These are phyloP conservation scores for Rhabdomys pumilio DNA, from an alignment of 2,797 vertebrate genomes.

Conservation along the genomic window DNA sequence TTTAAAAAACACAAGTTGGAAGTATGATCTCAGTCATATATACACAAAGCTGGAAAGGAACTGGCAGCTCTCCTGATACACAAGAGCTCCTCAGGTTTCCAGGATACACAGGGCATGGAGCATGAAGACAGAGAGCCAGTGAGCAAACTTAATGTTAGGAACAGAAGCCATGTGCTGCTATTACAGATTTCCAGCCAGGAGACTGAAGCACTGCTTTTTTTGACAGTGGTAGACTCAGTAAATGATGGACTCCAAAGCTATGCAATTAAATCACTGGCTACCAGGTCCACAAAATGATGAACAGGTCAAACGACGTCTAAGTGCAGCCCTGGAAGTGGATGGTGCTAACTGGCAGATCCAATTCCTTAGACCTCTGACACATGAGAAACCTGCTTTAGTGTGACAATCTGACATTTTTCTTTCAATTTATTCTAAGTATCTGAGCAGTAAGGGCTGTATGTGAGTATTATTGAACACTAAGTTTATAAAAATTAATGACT, in stretches of 20 bases:
- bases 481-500: conserved; percentile 40
- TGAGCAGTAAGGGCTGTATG: background rate
- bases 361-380: background rate
- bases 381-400: background rate
- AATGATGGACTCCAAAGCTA: background rate
- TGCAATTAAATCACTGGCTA: background rate
- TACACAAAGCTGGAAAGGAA: conserved; percentile 20
- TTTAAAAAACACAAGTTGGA: background rate
- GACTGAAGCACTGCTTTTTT: background rate
- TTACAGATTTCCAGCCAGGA: background rate
- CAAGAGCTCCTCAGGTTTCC: background rate
- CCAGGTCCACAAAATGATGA: background rate
- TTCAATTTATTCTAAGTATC: conserved; percentile 48
- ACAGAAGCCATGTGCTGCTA: background rate
- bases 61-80: background rate
- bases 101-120: background rate
- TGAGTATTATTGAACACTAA: conserved; percentile 15
- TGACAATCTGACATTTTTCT: background rate
- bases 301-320: background rate
- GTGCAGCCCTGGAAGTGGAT: background rate
- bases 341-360: background rate
- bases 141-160: conserved; percentile 8
- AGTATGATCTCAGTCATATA: conserved; percentile 3
- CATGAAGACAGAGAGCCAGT: background rate
- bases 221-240: background rate